Evolutionary conservation across 1,140 invertebrate species (phyloP), one percentile per base, ranked within the genome.

Genomic region (Holcopasites calliopsidis): DNA sequence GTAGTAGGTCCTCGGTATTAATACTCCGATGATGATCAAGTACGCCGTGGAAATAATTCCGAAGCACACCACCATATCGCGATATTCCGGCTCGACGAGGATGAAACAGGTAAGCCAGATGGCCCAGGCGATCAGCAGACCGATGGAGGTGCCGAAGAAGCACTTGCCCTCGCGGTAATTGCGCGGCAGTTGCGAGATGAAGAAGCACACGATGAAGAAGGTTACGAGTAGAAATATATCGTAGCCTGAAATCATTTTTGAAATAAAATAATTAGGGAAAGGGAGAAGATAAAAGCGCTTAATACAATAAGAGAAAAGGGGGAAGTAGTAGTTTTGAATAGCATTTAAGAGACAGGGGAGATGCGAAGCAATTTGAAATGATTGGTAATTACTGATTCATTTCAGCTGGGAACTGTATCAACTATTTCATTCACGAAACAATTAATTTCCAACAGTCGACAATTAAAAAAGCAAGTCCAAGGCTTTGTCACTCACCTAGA

Each of bases 111-210:
- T 90, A 1, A 92, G 64, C 93, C 94, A 94, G 11, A 90, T 83
- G 3, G 92, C 79, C 93, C 94, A 94, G 2, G 92, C 85, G 18
- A 90, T 55, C 2, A 92, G 61, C 16, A 92, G 85, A 1, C 92
- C 86, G 52, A 93, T 88, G 3, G 90, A 90, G 0, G 92, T 92
- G 0, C 92, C 87, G 35, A 93, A 91, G 77, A 94, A 93, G n/a
- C 93, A 92, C 31, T 91, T 90, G 5, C 94, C 93, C 77, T 95
- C 94, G 6, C 90, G 90, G 82, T 94, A 93, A 86, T 95, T 94
- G 35, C 94, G 90, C 42, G 91, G 92, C 21, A 93, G 92, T 44
- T 91, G 91, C 16, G 90, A 84, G 38, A 93, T 92, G 77, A 92
- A 93, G 10, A 92, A 92, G 11, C 91, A 89, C 47, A 92, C 90